Evolutionary conservation across 2,797 vertebrate species (phyloP).

Genomic region (Ctenopoma kingsleyae): DNA sequence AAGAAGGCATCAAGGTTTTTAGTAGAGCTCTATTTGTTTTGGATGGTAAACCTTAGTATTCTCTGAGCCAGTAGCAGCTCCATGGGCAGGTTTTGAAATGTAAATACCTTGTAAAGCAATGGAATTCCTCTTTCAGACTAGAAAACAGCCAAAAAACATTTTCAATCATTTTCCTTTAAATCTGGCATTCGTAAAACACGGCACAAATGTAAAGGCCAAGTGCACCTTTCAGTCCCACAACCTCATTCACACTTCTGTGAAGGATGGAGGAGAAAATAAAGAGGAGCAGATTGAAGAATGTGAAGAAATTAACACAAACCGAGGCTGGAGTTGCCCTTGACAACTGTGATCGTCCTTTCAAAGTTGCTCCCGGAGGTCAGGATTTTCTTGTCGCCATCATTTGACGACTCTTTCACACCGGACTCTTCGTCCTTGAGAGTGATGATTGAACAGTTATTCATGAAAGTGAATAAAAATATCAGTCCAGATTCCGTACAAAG

Average conservation of each 20-base stretch:
- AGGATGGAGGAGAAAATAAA: constrained; percentile 29
- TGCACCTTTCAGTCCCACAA: constrained; percentile 40
- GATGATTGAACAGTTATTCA: constrained; percentile 63
- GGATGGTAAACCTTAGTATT: constrained; percentile 52
- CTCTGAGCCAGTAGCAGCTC: constrained; percentile 31
- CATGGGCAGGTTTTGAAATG: constrained; percentile 67
- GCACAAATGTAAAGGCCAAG: constrained; percentile 54
- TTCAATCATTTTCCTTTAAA: constrained; percentile 52
- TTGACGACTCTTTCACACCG: constrained; percentile 65
- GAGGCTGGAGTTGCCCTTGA: constrained; percentile 97
- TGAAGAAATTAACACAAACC: constrained; percentile 83
- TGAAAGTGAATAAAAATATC: constrained; percentile 48
- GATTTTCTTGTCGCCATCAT: constrained; percentile 63
- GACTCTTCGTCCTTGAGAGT: constrained; percentile 79
- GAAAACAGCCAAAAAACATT: constrained; percentile 43
- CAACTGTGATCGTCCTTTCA: constrained; percentile 93
- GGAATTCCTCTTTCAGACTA: constrained; percentile 52
- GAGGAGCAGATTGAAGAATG: constrained; percentile 44
- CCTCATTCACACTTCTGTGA: constrained; percentile 61
- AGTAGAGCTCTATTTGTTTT: constrained; percentile 48
- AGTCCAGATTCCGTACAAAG: constrained; percentile 27
- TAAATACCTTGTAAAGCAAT: constrained; percentile 46
- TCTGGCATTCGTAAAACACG: constrained; percentile 52
- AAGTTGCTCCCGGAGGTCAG: constrained; percentile 83
- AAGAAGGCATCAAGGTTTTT: constrained; percentile 24